These are phyloP conservation scores for Brachyhypopomus gauderio DNA, from an alignment of 2,113 vertebrate genomes.

Conservation along the genomic window DNA sequence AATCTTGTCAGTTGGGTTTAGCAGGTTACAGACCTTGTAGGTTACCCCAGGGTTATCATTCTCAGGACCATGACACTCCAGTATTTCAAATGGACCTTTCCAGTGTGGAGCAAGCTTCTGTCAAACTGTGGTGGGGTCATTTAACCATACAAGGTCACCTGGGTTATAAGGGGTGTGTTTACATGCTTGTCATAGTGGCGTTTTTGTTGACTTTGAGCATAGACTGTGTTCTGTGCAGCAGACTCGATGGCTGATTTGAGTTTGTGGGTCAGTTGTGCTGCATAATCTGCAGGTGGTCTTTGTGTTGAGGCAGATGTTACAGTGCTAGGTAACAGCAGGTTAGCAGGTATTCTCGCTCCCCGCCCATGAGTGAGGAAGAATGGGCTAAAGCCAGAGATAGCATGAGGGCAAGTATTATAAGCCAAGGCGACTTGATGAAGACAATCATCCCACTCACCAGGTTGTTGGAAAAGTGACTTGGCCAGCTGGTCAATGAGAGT, in stretches of 20 bases:
- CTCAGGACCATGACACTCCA: slow-evolving; percentile 24
- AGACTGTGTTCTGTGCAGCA: slow-evolving; percentile 30
- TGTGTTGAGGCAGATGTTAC: neutral
- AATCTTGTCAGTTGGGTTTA: neutral
- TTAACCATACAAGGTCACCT: slow-evolving; percentile 41
- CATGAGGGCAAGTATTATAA: neutral
- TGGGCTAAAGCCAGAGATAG: slow-evolving; percentile 12
- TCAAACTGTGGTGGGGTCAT: slow-evolving; percentile 36
- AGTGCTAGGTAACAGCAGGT: neutral
- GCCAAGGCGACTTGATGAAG: slow-evolving; percentile 5
- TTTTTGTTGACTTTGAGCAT: slow-evolving; percentile 24
- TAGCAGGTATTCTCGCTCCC: neutral
- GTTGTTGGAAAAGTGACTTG: slow-evolving; percentile 31
- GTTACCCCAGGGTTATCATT: slow-evolving; percentile 11
- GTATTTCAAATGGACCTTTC: slow-evolving; percentile 35
- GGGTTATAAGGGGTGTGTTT: slow-evolving; percentile 22
- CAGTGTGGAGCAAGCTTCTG: neutral
- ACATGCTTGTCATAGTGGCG: slow-evolving; percentile 21
- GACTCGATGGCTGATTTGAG: slow-evolving; percentile 31
- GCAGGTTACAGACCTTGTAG: slow-evolving; percentile 27
- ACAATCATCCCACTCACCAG: slow-evolving; percentile 24
- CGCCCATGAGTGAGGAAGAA: slow-evolving; percentile 25
- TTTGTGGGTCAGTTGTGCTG: slow-evolving; percentile 11
- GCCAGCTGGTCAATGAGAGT: slow-evolving; percentile 40
- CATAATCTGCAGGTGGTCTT: slow-evolving; percentile 24